Evolutionary conservation across 1,140 invertebrate genomes (phyloP).

Genomic region (Diorhabda carinulata): DNA sequence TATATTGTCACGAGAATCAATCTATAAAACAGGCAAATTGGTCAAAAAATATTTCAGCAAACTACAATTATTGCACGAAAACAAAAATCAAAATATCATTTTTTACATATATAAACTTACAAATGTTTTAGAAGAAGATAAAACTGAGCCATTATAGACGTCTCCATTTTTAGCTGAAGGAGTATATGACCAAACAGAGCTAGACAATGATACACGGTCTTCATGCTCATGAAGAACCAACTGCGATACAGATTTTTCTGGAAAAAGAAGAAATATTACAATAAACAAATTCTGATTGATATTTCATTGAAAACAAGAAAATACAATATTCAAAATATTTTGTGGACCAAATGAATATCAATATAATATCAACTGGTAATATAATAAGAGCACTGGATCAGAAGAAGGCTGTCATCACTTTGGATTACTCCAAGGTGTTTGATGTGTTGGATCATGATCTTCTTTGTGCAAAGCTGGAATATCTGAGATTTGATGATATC

Average conservation of each 20-base stretch:
- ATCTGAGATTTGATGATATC: no score
- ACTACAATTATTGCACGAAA: not conserved
- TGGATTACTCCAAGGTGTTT: no score
- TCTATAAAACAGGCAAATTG: not conserved
- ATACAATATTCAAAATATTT: no score
- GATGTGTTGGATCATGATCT: no score
- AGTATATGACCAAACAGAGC: slow-evolving; percentile 38
- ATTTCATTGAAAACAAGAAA: no score
- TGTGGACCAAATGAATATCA: no score
- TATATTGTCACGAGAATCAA: not conserved
- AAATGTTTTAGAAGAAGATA: slow-evolving; percentile 36
- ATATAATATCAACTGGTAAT: no score
- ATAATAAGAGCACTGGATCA: no score
- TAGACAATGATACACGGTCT: slow-evolving; percentile 24
- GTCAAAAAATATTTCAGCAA: not conserved
- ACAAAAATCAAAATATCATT: not conserved
- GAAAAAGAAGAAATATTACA: slow-evolving; percentile 24
- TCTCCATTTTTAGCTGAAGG: slow-evolving; percentile 39
- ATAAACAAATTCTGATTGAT: no score
- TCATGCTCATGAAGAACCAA: slow-evolving; percentile 50
- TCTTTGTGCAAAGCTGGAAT: no score
- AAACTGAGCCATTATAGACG: slow-evolving; percentile 26
- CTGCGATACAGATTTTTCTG: slow-evolving; percentile 54
- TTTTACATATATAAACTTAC: slow-evolving; percentile 23
- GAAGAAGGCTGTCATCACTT: no score